Conservation (phyloP, 2,888 invertebrate genomes). For the Epistrophe eligans region DNA sequence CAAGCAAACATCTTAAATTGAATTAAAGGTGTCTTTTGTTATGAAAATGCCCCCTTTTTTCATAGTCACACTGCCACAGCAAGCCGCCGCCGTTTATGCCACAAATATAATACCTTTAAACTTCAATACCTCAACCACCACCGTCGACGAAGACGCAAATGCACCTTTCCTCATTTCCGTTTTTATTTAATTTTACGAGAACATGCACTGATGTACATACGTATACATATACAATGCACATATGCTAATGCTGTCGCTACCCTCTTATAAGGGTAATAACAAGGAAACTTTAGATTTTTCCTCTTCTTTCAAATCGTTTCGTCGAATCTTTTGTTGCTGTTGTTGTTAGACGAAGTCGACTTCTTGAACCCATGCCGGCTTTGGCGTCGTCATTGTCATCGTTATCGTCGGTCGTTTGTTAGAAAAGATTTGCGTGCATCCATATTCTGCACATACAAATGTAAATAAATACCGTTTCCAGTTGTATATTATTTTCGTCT, state of each 20-base stretch:
- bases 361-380: background rate
- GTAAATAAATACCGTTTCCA: background rate
- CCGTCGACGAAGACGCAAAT: background rate
- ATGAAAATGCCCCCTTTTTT: background rate
- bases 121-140: conserved; percentile 59
- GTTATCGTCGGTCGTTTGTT: background rate
- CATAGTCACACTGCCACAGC: too few species aligned
- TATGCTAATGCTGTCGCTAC: conserved; percentile 63
- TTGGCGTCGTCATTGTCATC: too few species aligned
- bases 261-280: conserved; percentile 69
- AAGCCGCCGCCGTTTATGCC: conserved; percentile 10
- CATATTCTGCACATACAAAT: background rate
- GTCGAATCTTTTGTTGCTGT: conserved; percentile 4
- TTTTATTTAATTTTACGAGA: conserved; percentile 61
- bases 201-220: conserved; percentile 27
- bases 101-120: conserved; percentile 36
- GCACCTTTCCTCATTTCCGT: conserved; percentile 62
- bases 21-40: conserved; percentile 49
- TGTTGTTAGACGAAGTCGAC: background rate
- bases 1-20: conserved; percentile 49
- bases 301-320: conserved; percentile 26
- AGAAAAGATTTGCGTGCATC: conserved; percentile 46
- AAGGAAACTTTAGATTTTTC: conserved; percentile 47
- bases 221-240: background rate
- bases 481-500: background rate